Evolutionary conservation across 2,888 invertebrate species (phyloP), one percentile per base, ranked within the genome.

Genomic region (Trisateles emortualis): DNA sequence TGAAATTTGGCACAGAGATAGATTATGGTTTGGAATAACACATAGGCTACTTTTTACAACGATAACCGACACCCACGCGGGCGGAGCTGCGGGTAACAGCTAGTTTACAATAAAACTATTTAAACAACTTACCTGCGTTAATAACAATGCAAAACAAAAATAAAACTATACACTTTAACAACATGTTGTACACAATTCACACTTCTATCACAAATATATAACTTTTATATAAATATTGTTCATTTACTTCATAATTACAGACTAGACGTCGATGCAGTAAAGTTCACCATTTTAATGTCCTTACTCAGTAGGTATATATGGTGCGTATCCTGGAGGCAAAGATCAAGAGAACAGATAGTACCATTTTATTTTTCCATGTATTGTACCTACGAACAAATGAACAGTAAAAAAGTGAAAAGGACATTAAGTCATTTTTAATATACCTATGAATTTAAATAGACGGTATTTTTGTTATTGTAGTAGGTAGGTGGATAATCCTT

Each of bases 61-160:
- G n/a, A n/a, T n/a, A n/a, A n/a, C n/a, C n/a, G n/a, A n/a, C n/a
- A n/a, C n/a, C n/a, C n/a, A n/a, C n/a, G n/a, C n/a, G n/a, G n/a
- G n/a, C n/a, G n/a, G n/a, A n/a, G n/a, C n/a, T n/a, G n/a, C n/a
- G n/a, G n/a, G n/a, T n/a, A n/a, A n/a, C n/a, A n/a, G n/a, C n/a
- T n/a, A n/a, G n/a, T n/a, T n/a, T n/a, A n/a, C n/a, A n/a, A n/a
- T n/a, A n/a, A n/a, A n/a, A n/a, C n/a, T n/a, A n/a, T n/a, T n/a
- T n/a, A n/a, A n/a, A n/a, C n/a, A 46, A 74, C 84, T 81, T 68
- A 88, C 89, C 70, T 30, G 79, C 81, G 40, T 81, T 72, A 49
- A 84, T 68, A 58, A 71, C 72, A 74, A 72, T 75, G 16, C 78
- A 59, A 50, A 81, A 35, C 43, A 79, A 76, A 39, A 87, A 74